Conservation (phyloP, 2,888 invertebrate genomes). For the Himalopsyche anomala region DNA sequence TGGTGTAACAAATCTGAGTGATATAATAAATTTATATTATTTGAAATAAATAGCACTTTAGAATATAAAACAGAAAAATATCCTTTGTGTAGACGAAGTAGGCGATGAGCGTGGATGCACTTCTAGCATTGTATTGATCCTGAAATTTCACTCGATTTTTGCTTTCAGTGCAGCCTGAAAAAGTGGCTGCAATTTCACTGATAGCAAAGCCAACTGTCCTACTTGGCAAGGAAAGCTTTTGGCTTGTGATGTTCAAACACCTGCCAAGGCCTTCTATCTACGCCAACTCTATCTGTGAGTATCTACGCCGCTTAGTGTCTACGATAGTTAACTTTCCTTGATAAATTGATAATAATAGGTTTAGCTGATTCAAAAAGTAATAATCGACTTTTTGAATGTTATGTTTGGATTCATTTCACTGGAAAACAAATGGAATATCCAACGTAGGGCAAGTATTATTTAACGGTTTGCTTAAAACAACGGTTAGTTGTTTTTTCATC, state of each 20-base stretch:
- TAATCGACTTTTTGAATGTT: no score
- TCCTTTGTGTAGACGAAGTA: no score
- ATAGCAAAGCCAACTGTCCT: slow-evolving; percentile 22
- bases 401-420: no score
- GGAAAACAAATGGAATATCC: no score
- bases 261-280: background rate
- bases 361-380: no score
- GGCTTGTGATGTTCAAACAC: slow-evolving; percentile 22
- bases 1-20: no score
- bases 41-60: no score
- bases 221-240: slow-evolving; percentile 31
- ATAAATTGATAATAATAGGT: background rate
- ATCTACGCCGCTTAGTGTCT: background rate
- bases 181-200: slow-evolving; percentile 23
- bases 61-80: no score
- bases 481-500: no score
- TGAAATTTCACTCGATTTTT: slow-evolving; percentile 15
- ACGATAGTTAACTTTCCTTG: background rate
- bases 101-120: background rate
- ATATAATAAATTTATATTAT: no score
- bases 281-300: background rate
- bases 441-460: no score
- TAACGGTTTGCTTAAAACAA: no score
- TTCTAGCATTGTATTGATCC: background rate
- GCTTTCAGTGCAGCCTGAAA: slow-evolving; percentile 1